phyloP scores from a whole-genome alignment of 2,888 invertebrate species.

The Drosophila emarginata region DNA sequence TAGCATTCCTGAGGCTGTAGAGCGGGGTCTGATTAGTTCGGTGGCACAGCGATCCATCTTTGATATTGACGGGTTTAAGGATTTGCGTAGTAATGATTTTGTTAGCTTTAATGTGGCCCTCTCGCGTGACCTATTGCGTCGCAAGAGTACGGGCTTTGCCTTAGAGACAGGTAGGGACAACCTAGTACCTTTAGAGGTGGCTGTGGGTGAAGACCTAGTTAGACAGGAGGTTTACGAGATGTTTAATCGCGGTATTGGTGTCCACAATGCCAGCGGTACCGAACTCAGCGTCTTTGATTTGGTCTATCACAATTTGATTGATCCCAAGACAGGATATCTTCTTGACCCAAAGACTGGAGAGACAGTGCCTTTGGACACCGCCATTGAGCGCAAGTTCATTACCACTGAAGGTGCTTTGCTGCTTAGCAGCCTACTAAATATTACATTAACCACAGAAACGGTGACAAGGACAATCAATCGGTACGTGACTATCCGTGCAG shows the following conservation, averaged over 20 bases:
- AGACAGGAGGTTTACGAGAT: constrained; percentile 94
- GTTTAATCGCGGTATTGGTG: constrained; percentile 91
- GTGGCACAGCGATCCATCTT: constrained; percentile 94
- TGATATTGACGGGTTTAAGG: constrained; percentile 95
- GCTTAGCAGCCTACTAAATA: constrained; percentile 92
- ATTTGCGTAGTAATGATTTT: constrained; percentile 90
- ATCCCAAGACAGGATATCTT: constrained; percentile 93
- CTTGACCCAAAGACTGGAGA: constrained; percentile 89
- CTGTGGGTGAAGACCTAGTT: constrained; percentile 89
- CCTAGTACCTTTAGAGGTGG: constrained; percentile 90
- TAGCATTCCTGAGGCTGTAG: constrained; percentile 93
- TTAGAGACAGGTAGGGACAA: constrained; percentile 90
- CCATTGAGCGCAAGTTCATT: constrained; percentile 92
- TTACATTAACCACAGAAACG: constrained; percentile 93
- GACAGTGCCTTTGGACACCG: constrained; percentile 91
- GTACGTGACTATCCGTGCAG: constrained; percentile 89
- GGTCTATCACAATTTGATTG: constrained; percentile 92
- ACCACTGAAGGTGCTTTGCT: constrained; percentile 94
- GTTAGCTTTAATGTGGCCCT: constrained; percentile 92
- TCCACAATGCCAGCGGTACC: constrained; percentile 87
- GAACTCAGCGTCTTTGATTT: constrained; percentile 94
- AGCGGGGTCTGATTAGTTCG: constrained; percentile 93
- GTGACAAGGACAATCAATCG: constrained; percentile 92
- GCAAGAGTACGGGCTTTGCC: constrained; percentile 87
- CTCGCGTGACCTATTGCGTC: constrained; percentile 89